Conservation (phyloP, 2,113 vertebrate species). For the Dicentrarchus labrax region DNA sequence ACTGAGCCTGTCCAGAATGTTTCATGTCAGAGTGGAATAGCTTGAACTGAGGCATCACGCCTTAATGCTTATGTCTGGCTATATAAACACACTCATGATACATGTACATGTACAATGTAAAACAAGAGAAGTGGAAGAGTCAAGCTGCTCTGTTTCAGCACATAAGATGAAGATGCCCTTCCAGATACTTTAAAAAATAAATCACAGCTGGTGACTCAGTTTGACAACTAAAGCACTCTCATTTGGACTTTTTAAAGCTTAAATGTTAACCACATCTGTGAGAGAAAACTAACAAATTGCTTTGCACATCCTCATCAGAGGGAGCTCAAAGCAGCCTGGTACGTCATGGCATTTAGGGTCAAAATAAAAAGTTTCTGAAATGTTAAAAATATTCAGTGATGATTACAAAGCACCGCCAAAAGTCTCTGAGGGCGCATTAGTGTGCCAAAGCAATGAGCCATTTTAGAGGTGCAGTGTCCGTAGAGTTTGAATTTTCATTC, state of each 20-base stretch:
- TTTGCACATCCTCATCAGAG: constrained; percentile 56
- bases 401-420: constrained; percentile 53
- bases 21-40: constrained; percentile 43
- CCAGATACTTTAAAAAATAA: constrained; percentile 22
- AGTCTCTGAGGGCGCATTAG: constrained; percentile 33
- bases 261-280: constrained; percentile 58
- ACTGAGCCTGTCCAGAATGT: constrained; percentile 33
- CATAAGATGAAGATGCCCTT: constrained; percentile 24
- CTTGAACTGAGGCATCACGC: constrained; percentile 15
- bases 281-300: constrained; percentile 56
- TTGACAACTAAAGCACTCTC: constrained; percentile 49
- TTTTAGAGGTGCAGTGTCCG: constrained; percentile 52
- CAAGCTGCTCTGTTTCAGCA: not conserved
- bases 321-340: constrained; percentile 34
- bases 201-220: constrained; percentile 49
- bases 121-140: not conserved
- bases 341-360: constrained; percentile 48
- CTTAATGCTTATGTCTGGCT: not conserved
- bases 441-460: constrained; percentile 39
- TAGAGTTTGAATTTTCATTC: constrained; percentile 44
- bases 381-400: constrained; percentile 58
- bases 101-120: constrained; percentile 3
- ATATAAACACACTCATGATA: constrained; percentile 13
- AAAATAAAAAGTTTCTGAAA: constrained; percentile 57
- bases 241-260: constrained; percentile 56